Percentiles rank a stretch among this genome's conserved stretches.
These are phyloP conservation scores for Pristionchus fissidentatus DNA, from an alignment of 2,888 invertebrate genomes.

Conservation along the genomic window DNA sequence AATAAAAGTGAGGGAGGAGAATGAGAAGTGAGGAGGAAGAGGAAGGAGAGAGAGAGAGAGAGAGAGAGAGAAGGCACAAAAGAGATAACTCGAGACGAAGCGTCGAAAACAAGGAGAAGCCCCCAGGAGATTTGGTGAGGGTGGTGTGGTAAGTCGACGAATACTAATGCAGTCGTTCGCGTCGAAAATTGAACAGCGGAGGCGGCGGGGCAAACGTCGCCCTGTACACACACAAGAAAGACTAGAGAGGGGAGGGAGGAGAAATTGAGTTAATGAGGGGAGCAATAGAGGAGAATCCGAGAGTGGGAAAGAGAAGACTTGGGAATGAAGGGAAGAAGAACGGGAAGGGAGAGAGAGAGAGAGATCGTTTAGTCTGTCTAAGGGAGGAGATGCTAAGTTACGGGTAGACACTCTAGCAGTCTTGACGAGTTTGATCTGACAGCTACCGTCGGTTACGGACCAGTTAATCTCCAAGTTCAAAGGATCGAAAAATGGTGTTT, in stretches of 20 bases:
- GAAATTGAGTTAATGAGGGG: conserved; percentile 11
- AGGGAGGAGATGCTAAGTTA: conserved; percentile 50
- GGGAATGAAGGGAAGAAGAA: conserved; percentile 48
- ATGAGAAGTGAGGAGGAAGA: not conserved
- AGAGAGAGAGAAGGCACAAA: not conserved
- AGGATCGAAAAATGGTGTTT: too few species aligned
- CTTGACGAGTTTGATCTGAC: too few species aligned
- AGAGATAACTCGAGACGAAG: not conserved
- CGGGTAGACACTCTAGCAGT: conserved; percentile 44
- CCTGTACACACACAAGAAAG: not conserved
- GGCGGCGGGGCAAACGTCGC: not conserved
- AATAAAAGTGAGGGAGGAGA: not conserved
- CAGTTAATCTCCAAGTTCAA: too few species aligned
- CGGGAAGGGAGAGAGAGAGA: conserved; percentile 51
- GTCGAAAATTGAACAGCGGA: conserved; percentile 16
- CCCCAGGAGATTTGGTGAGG: not conserved
- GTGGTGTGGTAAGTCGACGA: not conserved
- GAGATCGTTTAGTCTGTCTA: conserved; percentile 46
- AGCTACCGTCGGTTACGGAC: too few species aligned
- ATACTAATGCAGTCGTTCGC: not conserved
- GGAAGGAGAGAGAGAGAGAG: not conserved
- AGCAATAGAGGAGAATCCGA: not conserved
- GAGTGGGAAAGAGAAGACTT: conserved; percentile 32
- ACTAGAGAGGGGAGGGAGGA: conserved; percentile 48
- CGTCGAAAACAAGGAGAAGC: conserved; percentile 1